A percentile compares a stretch with the other conserved stretches of the same genome.
phyloP scores from a whole-genome alignment of 2,888 invertebrate genomes.

The Pristionchus entomophagus region DNA sequence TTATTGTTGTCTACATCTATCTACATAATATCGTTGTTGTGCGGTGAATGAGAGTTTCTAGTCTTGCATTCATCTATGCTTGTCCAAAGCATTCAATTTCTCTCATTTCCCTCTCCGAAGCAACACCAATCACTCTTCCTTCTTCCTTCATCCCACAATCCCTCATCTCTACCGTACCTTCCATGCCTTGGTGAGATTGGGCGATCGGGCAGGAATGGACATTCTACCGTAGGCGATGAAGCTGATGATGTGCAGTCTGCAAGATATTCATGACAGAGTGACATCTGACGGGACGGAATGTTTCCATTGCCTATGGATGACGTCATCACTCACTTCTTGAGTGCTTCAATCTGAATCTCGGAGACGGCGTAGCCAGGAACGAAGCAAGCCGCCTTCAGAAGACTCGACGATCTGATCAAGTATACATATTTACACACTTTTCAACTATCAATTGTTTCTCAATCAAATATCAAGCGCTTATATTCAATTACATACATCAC shows the following conservation, averaged over 20 bases:
- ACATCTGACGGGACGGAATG: too few relatives aligned
- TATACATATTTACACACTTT: neutral
- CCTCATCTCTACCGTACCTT: conserved; percentile 4
- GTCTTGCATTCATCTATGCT: too few relatives aligned
- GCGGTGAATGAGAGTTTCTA: too few relatives aligned
- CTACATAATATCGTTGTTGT: neutral
- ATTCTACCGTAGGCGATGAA: neutral
- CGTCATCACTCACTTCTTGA: conserved; percentile 32
- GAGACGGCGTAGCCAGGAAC: conserved; percentile 41
- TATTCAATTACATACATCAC: neutral
- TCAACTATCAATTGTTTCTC: neutral
- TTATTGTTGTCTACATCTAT: neutral
- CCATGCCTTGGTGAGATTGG: conserved; percentile 12
- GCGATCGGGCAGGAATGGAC: neutral
- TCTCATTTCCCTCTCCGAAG: too few relatives aligned
- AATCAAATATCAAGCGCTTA: neutral
- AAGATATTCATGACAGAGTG: neutral
- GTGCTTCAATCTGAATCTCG: conserved; percentile 43
- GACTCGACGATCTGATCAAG: conserved; percentile 1
- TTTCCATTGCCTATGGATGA: too few relatives aligned
- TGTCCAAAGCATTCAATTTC: neutral
- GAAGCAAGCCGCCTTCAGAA: conserved; percentile 22
- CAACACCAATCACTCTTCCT: too few relatives aligned
- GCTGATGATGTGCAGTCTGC: conserved; percentile 41
- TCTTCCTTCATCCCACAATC: neutral